Conservation (phyloP, 2,797 vertebrate genomes). For the Coregonus sp. region DNA sequence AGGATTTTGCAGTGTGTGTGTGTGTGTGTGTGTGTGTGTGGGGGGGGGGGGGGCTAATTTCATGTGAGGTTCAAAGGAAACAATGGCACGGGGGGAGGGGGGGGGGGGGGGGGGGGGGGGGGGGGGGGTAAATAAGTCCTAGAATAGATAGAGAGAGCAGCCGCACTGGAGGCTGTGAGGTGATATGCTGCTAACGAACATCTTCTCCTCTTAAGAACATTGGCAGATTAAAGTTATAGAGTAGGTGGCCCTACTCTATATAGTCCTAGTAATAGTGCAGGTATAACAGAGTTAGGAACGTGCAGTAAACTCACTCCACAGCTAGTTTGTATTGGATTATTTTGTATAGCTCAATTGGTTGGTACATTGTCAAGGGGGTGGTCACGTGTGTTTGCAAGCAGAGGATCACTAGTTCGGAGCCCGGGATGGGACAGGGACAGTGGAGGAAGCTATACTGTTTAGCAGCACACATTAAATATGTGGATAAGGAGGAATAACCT, state of each 20-base stretch:
- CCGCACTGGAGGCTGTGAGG: not conserved
- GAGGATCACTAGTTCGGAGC: no score
- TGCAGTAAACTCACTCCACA: no score
- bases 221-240: not conserved
- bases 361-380: no score
- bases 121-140: constrained; percentile 7
- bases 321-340: no score
- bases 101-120: not conserved
- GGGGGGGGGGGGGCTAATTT: constrained; percentile 5
- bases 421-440: no score
- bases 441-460: no score
- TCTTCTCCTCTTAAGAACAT: not conserved
- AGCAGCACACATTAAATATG: not conserved
- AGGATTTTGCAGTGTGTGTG: not conserved
- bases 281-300: no score
- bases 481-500: not conserved
- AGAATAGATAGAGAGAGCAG: constrained; percentile 8
- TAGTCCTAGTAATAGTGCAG: not conserved
- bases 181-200: not conserved
- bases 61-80: not conserved
- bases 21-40: no score
- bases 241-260: not conserved
- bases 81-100: not conserved
- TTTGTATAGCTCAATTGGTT: no score
- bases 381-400: no score